A percentile compares a stretch with the other conserved stretches of the same genome.
phyloP scores from a whole-genome alignment of 2,888 invertebrate genomes.

The Scaptomyza parva region DNA sequence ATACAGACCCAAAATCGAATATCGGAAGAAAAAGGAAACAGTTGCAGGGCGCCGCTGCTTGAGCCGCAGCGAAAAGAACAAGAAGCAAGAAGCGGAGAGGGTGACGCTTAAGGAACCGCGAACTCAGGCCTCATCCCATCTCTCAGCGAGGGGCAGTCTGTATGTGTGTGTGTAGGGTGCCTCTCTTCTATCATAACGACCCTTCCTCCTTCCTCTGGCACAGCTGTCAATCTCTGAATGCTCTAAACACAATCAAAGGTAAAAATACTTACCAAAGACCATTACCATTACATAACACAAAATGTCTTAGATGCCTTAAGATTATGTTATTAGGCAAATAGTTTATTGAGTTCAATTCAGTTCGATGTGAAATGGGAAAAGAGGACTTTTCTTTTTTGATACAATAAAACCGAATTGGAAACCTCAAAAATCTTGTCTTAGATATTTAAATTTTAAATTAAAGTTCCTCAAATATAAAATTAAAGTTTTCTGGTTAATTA shows the following conservation, averaged over 20 bases:
- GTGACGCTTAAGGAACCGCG: slow-evolving; percentile 44
- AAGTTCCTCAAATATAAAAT: too few relatives aligned
- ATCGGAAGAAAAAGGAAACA: slow-evolving; percentile 58
- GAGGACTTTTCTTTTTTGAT: too few relatives aligned
- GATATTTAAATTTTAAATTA: too few relatives aligned
- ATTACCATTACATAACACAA: slow-evolving; percentile 34
- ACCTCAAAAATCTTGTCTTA: too few relatives aligned
- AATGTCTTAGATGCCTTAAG: background rate
- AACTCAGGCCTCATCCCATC: slow-evolving; percentile 69
- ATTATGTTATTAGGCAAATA: slow-evolving; percentile 31
- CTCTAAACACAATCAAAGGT: background rate
- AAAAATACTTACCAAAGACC: slow-evolving; percentile 28
- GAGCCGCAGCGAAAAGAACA: slow-evolving; percentile 70
- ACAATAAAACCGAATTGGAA: too few relatives aligned
- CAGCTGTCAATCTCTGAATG: slow-evolving; percentile 2
- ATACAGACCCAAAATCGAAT: slow-evolving; percentile 23
- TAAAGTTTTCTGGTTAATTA: too few relatives aligned
- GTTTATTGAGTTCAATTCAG: background rate
- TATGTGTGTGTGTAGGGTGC: slow-evolving; percentile 60
- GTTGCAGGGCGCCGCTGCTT: slow-evolving; percentile 67
- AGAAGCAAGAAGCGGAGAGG: slow-evolving; percentile 7
- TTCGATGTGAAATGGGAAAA: too few relatives aligned
- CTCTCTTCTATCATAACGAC: background rate
- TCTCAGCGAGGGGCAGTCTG: slow-evolving; percentile 60
- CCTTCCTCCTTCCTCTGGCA: background rate